Evolutionary conservation across 1,140 invertebrate genomes (phyloP).

Genomic region (Oncopodura yosiiana): DNA sequence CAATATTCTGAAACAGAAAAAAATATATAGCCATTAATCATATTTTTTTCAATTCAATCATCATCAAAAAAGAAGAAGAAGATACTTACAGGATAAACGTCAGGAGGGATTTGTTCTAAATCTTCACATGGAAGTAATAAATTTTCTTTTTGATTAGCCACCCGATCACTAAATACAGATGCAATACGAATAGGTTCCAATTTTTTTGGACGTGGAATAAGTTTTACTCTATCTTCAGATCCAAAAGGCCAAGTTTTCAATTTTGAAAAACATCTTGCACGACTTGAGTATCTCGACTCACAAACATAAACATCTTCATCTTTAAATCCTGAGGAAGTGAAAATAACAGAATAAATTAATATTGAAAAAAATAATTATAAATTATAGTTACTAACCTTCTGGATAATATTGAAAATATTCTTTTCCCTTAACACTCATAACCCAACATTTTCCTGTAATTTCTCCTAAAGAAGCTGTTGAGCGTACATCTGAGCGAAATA

Average conservation of each 20-base stretch:
- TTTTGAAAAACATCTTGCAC: conserved; percentile 80
- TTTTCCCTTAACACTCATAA: conserved; percentile 71
- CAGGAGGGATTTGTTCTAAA: conserved; percentile 27
- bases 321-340: too few species aligned
- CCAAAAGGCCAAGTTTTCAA: conserved; percentile 71
- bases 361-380: too few species aligned
- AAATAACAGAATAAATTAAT: too few species aligned
- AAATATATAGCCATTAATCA: conserved; percentile 12
- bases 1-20: conserved; percentile 52
- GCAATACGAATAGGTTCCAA: conserved; percentile 75
- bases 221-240: conserved; percentile 52
- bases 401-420: conserved; percentile 88
- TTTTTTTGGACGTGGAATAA: conserved; percentile 59
- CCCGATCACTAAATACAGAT: conserved; percentile 83
- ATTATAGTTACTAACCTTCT: too few species aligned
- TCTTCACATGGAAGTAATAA: conserved; percentile 69
- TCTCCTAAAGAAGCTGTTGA: conserved; percentile 73
- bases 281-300: conserved; percentile 85
- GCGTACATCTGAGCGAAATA: conserved; percentile 87
- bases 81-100: conserved; percentile 25
- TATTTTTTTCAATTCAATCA: neutral
- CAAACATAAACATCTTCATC: conserved; percentile 96
- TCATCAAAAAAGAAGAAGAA: neutral
- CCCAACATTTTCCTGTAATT: conserved; percentile 82
- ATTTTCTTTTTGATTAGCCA: conserved; percentile 84